A percentile compares a stretch with the other conserved stretches of the same genome.
phyloP scores from a whole-genome alignment of 2,888 invertebrate genomes.

The Ormyrus pomaceus region DNA sequence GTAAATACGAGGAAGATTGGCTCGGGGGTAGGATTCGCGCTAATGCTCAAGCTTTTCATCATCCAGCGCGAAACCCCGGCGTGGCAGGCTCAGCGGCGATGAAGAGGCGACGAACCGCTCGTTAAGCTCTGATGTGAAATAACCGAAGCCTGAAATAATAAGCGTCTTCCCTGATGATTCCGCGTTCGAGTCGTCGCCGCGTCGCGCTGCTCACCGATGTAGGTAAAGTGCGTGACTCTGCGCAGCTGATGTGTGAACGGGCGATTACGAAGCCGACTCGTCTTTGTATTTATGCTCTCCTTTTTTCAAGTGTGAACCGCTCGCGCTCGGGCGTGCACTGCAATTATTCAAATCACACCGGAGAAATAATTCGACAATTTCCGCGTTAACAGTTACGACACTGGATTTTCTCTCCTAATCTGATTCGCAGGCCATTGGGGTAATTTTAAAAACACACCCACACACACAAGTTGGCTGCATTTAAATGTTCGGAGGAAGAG shows the following conservation, averaged over 20 bases:
- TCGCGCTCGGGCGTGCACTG: constrained; percentile 35
- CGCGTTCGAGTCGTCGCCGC: constrained; percentile 60
- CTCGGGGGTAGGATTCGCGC: too few species aligned
- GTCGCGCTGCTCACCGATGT: constrained; percentile 61
- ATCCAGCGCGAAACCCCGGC: neutral
- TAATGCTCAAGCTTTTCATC: constrained; percentile 4
- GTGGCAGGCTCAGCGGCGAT: neutral
- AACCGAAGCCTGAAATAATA: constrained; percentile 71
- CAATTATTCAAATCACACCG: constrained; percentile 52
- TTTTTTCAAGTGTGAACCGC: constrained; percentile 39
- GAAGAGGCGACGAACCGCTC: constrained; percentile 26
- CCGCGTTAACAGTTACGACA: neutral
- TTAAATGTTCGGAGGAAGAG: too few species aligned
- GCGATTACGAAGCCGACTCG: constrained; percentile 34
- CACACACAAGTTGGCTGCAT: too few species aligned
- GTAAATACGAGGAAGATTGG: neutral
- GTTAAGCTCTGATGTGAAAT: constrained; percentile 42
- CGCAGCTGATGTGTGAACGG: constrained; percentile 67
- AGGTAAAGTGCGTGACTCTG: constrained; percentile 55
- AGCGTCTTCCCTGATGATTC: constrained; percentile 68
- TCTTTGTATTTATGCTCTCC: constrained; percentile 27
- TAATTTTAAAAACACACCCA: too few species aligned
- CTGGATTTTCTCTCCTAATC: too few species aligned
- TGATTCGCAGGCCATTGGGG: too few species aligned
- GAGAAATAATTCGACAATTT: constrained; percentile 50